Conservation (phyloP, 2,797 vertebrate species). For the Hemibagrus guttatus region DNA sequence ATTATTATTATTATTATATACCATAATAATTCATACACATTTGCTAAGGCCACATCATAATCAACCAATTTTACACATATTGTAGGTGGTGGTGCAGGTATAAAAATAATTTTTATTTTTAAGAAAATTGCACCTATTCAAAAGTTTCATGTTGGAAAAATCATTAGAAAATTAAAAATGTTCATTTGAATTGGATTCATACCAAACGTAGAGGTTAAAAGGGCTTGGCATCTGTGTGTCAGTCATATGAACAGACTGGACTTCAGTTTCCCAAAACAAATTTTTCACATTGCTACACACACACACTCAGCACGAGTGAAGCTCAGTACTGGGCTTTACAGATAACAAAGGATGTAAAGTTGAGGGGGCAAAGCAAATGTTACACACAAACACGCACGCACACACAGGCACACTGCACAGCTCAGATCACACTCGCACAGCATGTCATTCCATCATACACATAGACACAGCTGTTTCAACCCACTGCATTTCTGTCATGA, state of each 20-base stretch:
- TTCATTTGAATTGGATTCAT: not conserved
- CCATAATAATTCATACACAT: not conserved
- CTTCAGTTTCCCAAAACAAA: not conserved
- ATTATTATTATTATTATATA: too few species aligned
- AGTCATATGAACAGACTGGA: not conserved
- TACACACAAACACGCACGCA: conserved; percentile 11
- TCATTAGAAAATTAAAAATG: not conserved
- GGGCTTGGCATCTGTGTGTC: not conserved
- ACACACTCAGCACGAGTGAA: conserved; percentile 11
- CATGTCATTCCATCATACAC: conserved; percentile 19
- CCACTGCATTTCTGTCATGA: conserved; percentile 34
- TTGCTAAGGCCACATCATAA: not conserved
- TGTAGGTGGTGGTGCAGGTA: not conserved
- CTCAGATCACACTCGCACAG: not conserved
- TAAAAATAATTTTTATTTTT: too few species aligned
- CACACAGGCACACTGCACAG: not conserved
- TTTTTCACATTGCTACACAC: not conserved
- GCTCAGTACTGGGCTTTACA: conserved; percentile 34
- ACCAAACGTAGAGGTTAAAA: not conserved
- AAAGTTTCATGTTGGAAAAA: not conserved
- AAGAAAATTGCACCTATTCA: not conserved
- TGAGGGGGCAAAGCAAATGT: not conserved
- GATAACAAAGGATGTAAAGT: conserved; percentile 36
- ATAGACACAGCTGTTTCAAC: conserved; percentile 47
- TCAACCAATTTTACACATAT: not conserved